These are phyloP conservation scores for Megastigmus dorsalis DNA, from an alignment of 2,888 invertebrate species.

Conservation along the genomic window DNA sequence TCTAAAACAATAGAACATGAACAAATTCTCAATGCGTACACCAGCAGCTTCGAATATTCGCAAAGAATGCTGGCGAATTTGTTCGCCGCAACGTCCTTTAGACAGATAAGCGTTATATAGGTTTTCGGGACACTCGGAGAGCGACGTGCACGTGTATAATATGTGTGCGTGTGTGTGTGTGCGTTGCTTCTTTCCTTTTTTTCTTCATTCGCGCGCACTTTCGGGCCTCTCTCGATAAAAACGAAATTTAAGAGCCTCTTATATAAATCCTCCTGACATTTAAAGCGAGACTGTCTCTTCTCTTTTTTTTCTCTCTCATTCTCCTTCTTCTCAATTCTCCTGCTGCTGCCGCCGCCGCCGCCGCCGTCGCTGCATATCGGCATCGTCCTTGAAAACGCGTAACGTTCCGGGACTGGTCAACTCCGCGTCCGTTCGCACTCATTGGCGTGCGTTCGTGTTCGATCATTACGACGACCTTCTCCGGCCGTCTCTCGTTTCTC, in stretches of 20 bases:
- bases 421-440: neutral
- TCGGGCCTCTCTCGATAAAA: neutral
- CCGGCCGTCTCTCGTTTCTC: conserved; percentile 43
- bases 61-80: no score
- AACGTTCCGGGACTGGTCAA: conserved; percentile 38
- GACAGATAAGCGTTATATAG: no score
- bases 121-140: conserved; percentile 48
- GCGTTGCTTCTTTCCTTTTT: no score
- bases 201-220: neutral
- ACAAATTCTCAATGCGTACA: no score
- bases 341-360: neutral
- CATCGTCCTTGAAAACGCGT: conserved; percentile 45
- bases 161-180: no score
- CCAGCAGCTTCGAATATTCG: no score
- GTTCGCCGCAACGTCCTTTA: no score
- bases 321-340: no score
- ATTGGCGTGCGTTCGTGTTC: conserved; percentile 25
- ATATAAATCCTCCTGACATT: conserved; percentile 20
- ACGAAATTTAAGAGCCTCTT: conserved; percentile 21
- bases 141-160: no score
- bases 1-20: no score
- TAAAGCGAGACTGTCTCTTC: neutral
- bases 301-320: neutral
- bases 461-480: conserved; percentile 45
- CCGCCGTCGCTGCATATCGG: conserved; percentile 7